Conservation (phyloP, 1,140 invertebrate genomes). For the Thaumatotibia leucotreta region DNA sequence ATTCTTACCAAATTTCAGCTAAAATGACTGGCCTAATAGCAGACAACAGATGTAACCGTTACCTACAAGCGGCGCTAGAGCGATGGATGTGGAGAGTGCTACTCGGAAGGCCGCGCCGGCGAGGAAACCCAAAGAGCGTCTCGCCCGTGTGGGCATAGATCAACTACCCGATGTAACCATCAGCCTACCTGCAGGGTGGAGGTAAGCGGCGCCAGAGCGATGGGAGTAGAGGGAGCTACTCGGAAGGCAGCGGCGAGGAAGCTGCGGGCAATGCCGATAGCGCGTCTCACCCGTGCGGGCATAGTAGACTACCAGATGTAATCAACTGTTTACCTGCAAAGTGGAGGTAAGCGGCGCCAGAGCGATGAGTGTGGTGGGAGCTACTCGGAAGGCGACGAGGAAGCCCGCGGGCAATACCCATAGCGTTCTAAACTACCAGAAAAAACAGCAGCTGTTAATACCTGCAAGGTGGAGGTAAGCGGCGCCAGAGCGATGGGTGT, state of each 20-base stretch:
- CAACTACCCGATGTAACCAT: too few species aligned
- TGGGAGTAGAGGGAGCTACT: constrained; percentile 55
- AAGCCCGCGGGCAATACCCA: constrained; percentile 70
- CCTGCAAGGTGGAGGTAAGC: constrained; percentile 56
- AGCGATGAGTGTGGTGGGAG: constrained; percentile 56
- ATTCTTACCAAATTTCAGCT: too few species aligned
- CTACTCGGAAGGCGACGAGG: constrained; percentile 61
- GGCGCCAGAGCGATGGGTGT: constrained; percentile 56
- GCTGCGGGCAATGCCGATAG: constrained; percentile 67
- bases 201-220: constrained; percentile 47
- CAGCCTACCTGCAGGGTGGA: neutral
- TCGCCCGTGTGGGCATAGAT: constrained; percentile 55
- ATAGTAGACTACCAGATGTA: constrained; percentile 61
- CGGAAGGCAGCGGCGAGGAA: constrained; percentile 61
- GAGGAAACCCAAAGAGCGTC: constrained; percentile 65
- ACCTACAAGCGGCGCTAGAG: constrained; percentile 52
- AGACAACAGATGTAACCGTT: too few species aligned
- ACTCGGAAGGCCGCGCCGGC: constrained; percentile 64
- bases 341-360: constrained; percentile 56
- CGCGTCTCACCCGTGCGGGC: constrained; percentile 53
- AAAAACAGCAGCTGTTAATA: too few species aligned
- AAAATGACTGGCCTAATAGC: too few species aligned
- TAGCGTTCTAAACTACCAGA: too few species aligned
- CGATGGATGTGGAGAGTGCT: constrained; percentile 54
- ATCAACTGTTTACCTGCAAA: constrained; percentile 55